Conservation (phyloP, 2,113 vertebrate species). For the Eira barbara region DNA sequence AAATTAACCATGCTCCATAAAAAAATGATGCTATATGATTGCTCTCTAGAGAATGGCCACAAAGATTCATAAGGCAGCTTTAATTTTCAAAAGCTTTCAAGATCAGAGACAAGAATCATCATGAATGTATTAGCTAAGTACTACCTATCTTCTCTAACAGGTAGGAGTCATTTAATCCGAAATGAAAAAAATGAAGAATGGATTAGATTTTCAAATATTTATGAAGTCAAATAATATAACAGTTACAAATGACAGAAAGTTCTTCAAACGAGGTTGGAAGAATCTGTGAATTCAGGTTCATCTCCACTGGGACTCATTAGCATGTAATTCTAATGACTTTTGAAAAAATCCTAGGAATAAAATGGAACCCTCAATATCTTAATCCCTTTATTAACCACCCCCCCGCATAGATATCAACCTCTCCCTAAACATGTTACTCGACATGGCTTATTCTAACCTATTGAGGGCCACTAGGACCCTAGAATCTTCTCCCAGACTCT, state of each 20-base stretch:
- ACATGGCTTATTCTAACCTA: not conserved
- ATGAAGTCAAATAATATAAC: not conserved
- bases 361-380: not conserved
- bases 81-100: conserved; percentile 35
- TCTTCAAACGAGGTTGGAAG: not conserved
- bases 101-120: not conserved
- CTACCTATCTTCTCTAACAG: not conserved
- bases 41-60: not conserved
- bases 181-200: not conserved
- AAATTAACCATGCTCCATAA: not conserved
- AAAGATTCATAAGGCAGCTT: not conserved
- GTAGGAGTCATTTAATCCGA: conserved; percentile 7
- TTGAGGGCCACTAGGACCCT: not conserved
- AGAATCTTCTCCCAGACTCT: not conserved
- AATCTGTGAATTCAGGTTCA: not conserved
- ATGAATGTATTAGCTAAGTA: not conserved
- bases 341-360: not conserved
- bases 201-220: conserved; percentile 40
- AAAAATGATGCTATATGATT: not conserved
- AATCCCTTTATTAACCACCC: not conserved
- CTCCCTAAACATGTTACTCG: not conserved
- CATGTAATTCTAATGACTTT: not conserved
- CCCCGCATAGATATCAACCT: not conserved
- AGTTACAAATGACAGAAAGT: not conserved
- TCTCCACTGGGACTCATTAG: not conserved